Conservation (phyloP, 92 coral and sea anemone species). For the Pocillopora grandis region DNA sequence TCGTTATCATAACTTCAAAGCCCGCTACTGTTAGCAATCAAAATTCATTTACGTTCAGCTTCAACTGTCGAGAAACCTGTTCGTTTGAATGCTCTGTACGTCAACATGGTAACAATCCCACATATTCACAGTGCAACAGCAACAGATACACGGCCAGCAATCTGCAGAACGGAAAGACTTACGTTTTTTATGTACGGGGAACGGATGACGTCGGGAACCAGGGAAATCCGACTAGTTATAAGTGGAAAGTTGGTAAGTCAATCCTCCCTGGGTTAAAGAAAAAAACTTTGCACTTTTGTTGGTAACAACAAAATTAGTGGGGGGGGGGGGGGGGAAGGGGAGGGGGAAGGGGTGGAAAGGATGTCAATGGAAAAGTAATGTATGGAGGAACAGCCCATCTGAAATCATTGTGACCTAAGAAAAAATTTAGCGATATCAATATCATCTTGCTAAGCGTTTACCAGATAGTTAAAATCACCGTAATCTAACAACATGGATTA, state of each 20-base stretch:
- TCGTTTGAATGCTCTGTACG: slow-evolving; percentile 53
- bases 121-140: slow-evolving; percentile 49
- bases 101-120: slow-evolving; percentile 24
- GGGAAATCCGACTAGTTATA: slow-evolving; percentile 41
- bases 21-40: slow-evolving; percentile 53
- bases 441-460: no score
- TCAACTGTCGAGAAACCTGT: slow-evolving; percentile 57
- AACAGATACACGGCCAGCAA: slow-evolving; percentile 33
- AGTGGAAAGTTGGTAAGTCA: slow-evolving; percentile 73
- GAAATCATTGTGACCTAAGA: no score
- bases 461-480: no score
- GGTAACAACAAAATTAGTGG: neutral
- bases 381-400: no score
- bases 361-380: no score
- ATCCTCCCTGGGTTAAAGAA: neutral
- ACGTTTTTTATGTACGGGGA: slow-evolving; percentile 66
- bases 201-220: slow-evolving; percentile 78
- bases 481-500: no score
- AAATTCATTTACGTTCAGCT: slow-evolving; percentile 48
- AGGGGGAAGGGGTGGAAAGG: no score
- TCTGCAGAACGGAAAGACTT: slow-evolving; percentile 50
- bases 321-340: neutral
- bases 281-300: neutral
- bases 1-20: slow-evolving; percentile 48
- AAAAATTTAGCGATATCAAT: no score